Conservation (phyloP, 2,888 invertebrate species). For the Coleophora flavipennella region DNA sequence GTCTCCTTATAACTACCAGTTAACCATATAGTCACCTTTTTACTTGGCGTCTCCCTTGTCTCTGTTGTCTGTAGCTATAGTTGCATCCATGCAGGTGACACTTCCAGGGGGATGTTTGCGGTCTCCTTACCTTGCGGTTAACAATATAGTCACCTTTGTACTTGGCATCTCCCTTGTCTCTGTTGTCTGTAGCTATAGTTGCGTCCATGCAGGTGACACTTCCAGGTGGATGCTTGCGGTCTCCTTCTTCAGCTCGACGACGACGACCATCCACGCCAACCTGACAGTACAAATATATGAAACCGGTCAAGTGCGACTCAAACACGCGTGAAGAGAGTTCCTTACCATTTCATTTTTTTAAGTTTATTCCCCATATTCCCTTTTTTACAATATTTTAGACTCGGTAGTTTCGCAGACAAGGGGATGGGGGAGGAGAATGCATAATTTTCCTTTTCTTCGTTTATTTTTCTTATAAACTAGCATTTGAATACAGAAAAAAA, state of each 20-base stretch:
- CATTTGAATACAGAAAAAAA: no score
- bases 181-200: slow-evolving; percentile 37
- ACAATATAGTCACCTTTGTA: slow-evolving; percentile 35
- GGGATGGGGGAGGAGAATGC: no score
- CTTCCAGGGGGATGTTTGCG: slow-evolving; percentile 54
- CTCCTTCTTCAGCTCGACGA: slow-evolving; percentile 39
- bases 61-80: slow-evolving; percentile 36
- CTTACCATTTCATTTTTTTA: no score
- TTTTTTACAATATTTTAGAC: no score
- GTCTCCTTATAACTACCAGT: no score
- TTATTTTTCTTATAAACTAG: no score
- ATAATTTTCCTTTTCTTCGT: no score
- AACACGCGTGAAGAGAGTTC: no score
- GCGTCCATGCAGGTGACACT: slow-evolving; percentile 49
- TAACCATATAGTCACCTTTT: slow-evolving; percentile 33
- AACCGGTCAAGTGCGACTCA: no score
- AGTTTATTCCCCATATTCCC: no score
- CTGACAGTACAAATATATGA: slow-evolving; percentile 22
- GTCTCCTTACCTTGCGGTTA: slow-evolving; percentile 26
- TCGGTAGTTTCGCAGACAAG: no score
- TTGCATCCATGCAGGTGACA: slow-evolving; percentile 48
- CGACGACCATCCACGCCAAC: slow-evolving; percentile 42
- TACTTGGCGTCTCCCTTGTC: slow-evolving; percentile 37
- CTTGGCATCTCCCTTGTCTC: slow-evolving; percentile 35
- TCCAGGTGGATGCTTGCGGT: slow-evolving; percentile 53